Evolutionary conservation across 2,888 invertebrate genomes (phyloP).

Genomic region (Dione vanillae): DNA sequence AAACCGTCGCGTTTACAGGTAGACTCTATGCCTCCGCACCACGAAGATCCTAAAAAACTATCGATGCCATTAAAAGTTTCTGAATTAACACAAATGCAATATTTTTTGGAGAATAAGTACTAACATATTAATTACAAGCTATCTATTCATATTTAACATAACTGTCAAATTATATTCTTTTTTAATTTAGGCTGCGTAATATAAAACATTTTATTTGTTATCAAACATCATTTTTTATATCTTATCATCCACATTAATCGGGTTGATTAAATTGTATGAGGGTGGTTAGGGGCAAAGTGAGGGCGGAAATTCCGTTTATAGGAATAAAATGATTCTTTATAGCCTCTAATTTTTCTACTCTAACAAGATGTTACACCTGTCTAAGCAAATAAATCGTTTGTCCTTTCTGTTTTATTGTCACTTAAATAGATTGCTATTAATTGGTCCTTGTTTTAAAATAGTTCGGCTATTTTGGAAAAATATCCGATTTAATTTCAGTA

Average conservation of each 20-base stretch:
- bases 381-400: slow-evolving; percentile 43
- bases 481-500: slow-evolving; percentile 5
- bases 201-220: slow-evolving; percentile 29
- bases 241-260: slow-evolving; percentile 63
- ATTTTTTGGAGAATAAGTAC: background rate
- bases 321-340: slow-evolving; percentile 43
- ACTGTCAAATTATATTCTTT: background rate
- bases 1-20: no score
- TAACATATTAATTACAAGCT: background rate
- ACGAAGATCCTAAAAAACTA: no score
- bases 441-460: slow-evolving; percentile 33
- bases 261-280: slow-evolving; percentile 52
- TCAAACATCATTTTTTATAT: slow-evolving; percentile 30
- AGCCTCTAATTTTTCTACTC: slow-evolving; percentile 49
- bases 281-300: slow-evolving; percentile 48
- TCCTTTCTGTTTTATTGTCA: slow-evolving; percentile 36
- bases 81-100: background rate
- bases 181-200: background rate
- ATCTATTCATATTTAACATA: background rate
- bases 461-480: background rate
- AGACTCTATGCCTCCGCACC: no score
- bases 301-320: slow-evolving; percentile 42
- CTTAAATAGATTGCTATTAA: slow-evolving; percentile 39
- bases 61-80: no score
- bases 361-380: slow-evolving; percentile 47